A percentile compares a stretch with the other conserved stretches of the same genome.
Evolutionary conservation across 2,797 vertebrate genomes (phyloP).

Genomic region (Artibeus jamaicensis): DNA sequence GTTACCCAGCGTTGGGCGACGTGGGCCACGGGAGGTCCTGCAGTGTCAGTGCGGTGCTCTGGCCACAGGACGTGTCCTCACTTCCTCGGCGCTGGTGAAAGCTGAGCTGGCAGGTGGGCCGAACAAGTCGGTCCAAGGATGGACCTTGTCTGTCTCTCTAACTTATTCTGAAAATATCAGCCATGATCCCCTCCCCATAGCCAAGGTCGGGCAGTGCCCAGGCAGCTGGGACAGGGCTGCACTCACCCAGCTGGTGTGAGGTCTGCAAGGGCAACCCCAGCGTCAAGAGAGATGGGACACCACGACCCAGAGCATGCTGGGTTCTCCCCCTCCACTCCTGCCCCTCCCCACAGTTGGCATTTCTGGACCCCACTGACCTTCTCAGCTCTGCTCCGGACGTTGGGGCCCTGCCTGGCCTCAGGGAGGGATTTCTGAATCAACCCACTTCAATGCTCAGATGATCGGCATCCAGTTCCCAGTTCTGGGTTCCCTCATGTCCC

Average conservation of each 20-base stretch:
- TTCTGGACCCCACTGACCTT: no score
- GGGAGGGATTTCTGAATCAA: background rate
- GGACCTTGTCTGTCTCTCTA: background rate
- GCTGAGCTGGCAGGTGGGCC: background rate
- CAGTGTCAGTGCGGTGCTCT: background rate
- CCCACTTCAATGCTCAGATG: background rate
- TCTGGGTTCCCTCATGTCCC: background rate
- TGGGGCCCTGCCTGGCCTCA: background rate
- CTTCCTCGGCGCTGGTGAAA: background rate
- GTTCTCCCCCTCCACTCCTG: background rate
- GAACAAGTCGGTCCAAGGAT: background rate
- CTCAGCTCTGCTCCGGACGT: background rate
- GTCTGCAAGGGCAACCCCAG: background rate
- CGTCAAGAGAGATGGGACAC: background rate
- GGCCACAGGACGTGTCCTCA: background rate
- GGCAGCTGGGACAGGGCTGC: background rate
- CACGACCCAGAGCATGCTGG: background rate
- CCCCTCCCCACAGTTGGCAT: background rate
- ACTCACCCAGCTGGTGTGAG: background rate
- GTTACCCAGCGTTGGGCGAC: background rate
- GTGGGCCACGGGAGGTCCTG: accelerated
- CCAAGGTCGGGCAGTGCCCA: background rate
- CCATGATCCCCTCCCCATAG: background rate
- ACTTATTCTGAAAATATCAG: constrained; percentile 22
- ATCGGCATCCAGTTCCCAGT: accelerated